Evolutionary conservation across 1,140 invertebrate genomes (phyloP), one percentile per base, ranked within the genome.

Genomic region (Cotesia glomerata): DNA sequence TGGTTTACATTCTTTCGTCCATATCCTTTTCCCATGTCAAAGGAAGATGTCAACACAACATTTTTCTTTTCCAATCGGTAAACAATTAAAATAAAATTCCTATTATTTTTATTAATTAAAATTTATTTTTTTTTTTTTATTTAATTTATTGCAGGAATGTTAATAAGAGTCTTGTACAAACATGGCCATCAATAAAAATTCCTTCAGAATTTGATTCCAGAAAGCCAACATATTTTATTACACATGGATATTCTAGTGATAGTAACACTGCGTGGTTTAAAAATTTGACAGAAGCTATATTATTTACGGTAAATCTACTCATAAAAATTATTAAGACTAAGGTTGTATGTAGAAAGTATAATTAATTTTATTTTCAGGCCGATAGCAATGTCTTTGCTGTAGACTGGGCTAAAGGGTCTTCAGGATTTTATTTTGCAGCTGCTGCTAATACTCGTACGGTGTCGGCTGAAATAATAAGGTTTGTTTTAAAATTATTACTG

Each of bases 361-460:
- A 39, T 14, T 39, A n/a, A 35, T 9, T 65, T 74, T 67, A 26
- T 14, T 68, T 65, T 77, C 73, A 78, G 81, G 64, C 39, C 13
- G 81, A 86, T 69, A 81, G 76, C 34, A 87, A 87, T 74, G 74
- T 87, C 3, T 80, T 87, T 59, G 58, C 81, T 3, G 80, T 85
- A 0, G 81, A 86, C 72, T 87, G 85, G 85, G 78, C 80, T 34
- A 71, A 75, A 49, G 86, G 86, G 7, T 78, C 86, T 2, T 70
- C 52, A 34, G 59, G 64, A 11, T 79, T 78, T 69, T 87, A 87
- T 74, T 79, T 84, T 14, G 74, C 80, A 79, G 71, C 82, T 74
- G 75, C 83, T 39, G 80, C 85, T 4, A 87, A 87, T 54, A 86
- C 81, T 8, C 76, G 85, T 63, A 76, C 86, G 3, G 86, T 86